Evolutionary conservation across 2,113 vertebrate genomes (phyloP).

Genomic region (Prionailurus bengalensis): DNA sequence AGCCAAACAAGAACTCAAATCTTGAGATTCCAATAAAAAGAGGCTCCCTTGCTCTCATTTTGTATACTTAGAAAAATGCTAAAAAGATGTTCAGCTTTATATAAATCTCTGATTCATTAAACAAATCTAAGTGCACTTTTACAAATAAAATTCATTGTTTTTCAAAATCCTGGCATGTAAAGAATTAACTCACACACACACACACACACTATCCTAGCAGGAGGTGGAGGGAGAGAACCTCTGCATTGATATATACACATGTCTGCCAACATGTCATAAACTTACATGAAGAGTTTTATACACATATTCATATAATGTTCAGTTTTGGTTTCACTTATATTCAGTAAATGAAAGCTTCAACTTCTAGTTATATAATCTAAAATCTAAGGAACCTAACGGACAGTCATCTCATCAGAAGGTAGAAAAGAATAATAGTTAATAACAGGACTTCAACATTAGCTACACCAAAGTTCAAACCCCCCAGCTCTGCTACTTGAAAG

Average conservation of each 20-base stretch:
- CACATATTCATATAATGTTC: neutral
- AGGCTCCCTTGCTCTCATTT: neutral
- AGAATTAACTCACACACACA: neutral
- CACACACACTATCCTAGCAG: neutral
- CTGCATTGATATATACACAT: neutral
- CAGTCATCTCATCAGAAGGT: neutral
- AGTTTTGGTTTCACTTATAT: neutral
- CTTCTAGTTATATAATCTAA: slow-evolving; percentile 20
- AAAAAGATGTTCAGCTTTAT: slow-evolving; percentile 4
- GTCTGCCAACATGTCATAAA: neutral
- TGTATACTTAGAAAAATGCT: slow-evolving; percentile 5
- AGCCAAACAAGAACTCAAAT: slow-evolving; percentile 37
- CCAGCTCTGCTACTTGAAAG: neutral
- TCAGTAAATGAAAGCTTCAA: neutral
- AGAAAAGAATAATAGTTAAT: neutral
- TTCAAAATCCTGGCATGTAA: neutral
- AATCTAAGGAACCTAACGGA: neutral
- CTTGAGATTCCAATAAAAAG: slow-evolving; percentile 51
- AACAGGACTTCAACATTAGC: neutral
- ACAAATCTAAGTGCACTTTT: slow-evolving; percentile 24
- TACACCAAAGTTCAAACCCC: neutral
- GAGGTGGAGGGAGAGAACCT: neutral
- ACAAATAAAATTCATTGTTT: slow-evolving; percentile 15
- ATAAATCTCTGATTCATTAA: slow-evolving; percentile 30
- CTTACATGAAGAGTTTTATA: slow-evolving; percentile 31